A percentile compares a stretch with the other conserved stretches of the same genome.
Conservation (phyloP, 23 tunicate genomes). For the Phallusia fumigata region DNA sequence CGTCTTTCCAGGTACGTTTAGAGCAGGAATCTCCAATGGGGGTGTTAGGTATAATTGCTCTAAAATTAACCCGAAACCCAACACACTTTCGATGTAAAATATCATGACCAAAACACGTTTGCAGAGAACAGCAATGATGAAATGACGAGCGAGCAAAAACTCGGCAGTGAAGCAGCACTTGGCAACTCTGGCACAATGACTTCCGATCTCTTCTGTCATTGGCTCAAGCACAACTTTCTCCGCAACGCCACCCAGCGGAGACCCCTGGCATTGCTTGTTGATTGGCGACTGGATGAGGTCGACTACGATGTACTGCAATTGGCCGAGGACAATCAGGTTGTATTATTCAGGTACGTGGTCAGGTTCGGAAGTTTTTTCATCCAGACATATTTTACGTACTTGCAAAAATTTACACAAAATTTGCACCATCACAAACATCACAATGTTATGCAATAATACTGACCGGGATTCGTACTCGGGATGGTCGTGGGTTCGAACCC, state of each 20-base stretch:
- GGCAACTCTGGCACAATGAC: conserved; percentile 20
- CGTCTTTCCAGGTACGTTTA: conserved; percentile 45
- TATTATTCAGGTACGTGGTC: conserved; percentile 37
- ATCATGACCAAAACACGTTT: no score
- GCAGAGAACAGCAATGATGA: background rate
- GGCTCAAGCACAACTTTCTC: conserved; percentile 42
- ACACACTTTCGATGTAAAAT: no score
- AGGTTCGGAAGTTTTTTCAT: no score
- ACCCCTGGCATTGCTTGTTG: conserved; percentile 44
- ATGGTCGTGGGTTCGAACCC: no score
- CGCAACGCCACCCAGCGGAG: conserved; percentile 19
- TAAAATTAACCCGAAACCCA: no score
- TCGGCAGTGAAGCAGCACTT: background rate
- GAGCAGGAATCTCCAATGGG: no score
- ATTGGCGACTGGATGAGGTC: conserved; percentile 34
- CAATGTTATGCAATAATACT: no score
- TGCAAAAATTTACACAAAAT: no score
- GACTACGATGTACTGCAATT: conserved; percentile 31
- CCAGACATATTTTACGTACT: no score
- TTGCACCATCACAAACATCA: no score
- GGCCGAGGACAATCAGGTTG: conserved; percentile 35
- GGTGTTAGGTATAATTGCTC: no score
- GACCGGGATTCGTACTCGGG: no score
- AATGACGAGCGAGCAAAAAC: background rate
- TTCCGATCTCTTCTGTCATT: conserved; percentile 30